These are phyloP conservation scores for Gnathonemus longibarbis DNA, from an alignment of 2,113 vertebrate species.

Conservation along the genomic window DNA sequence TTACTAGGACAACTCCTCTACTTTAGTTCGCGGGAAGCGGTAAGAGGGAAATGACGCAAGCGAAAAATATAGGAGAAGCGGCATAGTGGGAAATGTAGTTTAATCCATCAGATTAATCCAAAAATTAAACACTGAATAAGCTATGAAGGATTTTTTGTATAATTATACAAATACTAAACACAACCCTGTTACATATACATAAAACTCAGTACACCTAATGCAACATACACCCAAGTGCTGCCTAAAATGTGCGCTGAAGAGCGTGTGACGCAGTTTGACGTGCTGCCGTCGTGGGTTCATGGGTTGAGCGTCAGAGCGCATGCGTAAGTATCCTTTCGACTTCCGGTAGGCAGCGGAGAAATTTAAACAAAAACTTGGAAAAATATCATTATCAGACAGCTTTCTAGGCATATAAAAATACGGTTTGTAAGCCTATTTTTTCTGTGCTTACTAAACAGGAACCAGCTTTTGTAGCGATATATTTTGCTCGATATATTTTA, in stretches of 20 bases:
- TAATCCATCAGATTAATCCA: too few relatives aligned
- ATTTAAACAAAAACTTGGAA: neutral
- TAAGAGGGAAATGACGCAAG: too few relatives aligned
- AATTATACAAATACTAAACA: too few relatives aligned
- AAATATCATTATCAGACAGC: neutral
- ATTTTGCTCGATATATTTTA: neutral
- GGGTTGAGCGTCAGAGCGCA: neutral
- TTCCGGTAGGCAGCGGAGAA: slow-evolving; percentile 5
- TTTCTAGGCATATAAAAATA: neutral
- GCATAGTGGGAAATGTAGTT: too few relatives aligned
- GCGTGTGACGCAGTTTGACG: neutral
- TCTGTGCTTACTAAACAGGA: neutral
- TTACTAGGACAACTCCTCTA: too few relatives aligned
- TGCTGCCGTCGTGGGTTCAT: neutral
- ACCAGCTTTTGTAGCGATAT: neutral
- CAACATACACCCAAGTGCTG: neutral
- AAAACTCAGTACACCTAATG: neutral
- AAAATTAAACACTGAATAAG: too few relatives aligned
- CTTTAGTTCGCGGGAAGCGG: too few relatives aligned
- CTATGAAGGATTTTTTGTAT: too few relatives aligned
- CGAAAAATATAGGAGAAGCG: too few relatives aligned
- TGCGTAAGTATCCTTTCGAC: neutral
- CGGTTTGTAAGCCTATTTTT: neutral
- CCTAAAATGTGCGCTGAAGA: neutral
- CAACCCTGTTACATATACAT: too few relatives aligned